Evolutionary conservation across 1,140 invertebrate genomes (phyloP), one percentile per base, ranked within the genome.

Genomic region (Galendromus occidentalis): DNA sequence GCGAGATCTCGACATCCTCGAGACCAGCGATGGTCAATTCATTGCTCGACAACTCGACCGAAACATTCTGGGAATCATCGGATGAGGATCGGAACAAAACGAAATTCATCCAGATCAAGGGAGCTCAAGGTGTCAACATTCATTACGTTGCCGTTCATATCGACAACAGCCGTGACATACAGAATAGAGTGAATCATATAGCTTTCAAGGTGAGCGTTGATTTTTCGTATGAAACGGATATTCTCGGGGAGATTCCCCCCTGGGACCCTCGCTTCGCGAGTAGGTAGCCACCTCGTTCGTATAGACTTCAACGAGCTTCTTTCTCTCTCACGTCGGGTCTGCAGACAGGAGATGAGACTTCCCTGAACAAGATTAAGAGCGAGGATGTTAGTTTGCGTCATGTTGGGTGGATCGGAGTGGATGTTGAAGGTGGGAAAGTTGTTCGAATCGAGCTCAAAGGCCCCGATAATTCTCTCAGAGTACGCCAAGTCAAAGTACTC

Each of bases 41-140:
- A 72, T 79, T 98, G 7, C 88, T 84, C 0, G 94, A 98, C 75
- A 86, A 86, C 70, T 92, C 89, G 1, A 96, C 91, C 0, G 94
- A 98, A 77, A 98, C 94, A 0, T 98, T 98, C 76, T 98, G 94
- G 94, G 94, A 98, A 77, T 95, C 91, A 67, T 92, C 92, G 2
- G 93, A 98, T 71, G 93, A 97, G 73, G 92, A 96, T 76, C 72
- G 81, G 64, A 92, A 91, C 73, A 91, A 91, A 75, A 84, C 86
- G 1, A 94, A 96, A 74, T 79, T 78, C 1, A 80, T 88, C 7
- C 51, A 59, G 51, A 33, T 59, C 51, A 59, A 59, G 33, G 51
- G 25, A 33, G 25, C 64, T 47, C 20, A 70, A 33, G 25, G 18
- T 42, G 66, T 64, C 33, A 12, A 41, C 28, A 47, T 69, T 12